Evolutionary conservation across 1,140 invertebrate genomes (phyloP), one percentile per base, ranked within the genome.

Genomic region (Pentalonia nigronervosa): DNA sequence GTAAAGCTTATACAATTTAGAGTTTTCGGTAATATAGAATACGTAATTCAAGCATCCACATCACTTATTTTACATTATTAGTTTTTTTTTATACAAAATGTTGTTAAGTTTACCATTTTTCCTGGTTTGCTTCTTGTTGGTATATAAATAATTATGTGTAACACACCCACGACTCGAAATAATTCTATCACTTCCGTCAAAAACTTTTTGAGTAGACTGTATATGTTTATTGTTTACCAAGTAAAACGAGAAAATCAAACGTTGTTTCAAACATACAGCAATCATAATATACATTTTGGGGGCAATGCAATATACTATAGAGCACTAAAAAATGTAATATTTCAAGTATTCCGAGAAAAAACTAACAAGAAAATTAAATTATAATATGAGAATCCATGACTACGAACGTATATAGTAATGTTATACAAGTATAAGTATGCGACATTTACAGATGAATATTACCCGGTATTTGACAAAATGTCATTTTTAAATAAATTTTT

Each of bases 171-270:
- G 17, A n/a, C n/a, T 17, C 1, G n/a, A n/a, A n/a, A 76, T n/a
- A 76, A n/a, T 76, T 76, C 30, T 76, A 76, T n/a, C n/a, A 76
- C 60, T 76, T 76, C 14, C 60, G 11, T 76, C 60, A 20, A 14
- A 76, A 67, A 76, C n/a, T 30, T 76, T 76, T 76, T 76, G 1
- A n/a, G 60, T 34, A n/a, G 60, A 67, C 30, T 67, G 4, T 67
- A 76, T 14, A 76, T 76, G 60, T 76, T 76, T 76, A n/a, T 76
- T 76, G 30, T 76, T 76, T 76, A 76, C n/a, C 60, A 76, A 76
- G 60, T 34, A n/a, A 76, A 76, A 76, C 1, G n/a, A 6, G n/a
- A 76, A 30, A 76, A 76, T 76, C 60, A 76, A 76, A 76, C n/a
- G 60, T 34, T 76, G 60, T 34, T n/a, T 76, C 4, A 76, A n/a